Evolutionary conservation across 2,113 vertebrate species (phyloP).

Genomic region (Siniperca chuatsi): DNA sequence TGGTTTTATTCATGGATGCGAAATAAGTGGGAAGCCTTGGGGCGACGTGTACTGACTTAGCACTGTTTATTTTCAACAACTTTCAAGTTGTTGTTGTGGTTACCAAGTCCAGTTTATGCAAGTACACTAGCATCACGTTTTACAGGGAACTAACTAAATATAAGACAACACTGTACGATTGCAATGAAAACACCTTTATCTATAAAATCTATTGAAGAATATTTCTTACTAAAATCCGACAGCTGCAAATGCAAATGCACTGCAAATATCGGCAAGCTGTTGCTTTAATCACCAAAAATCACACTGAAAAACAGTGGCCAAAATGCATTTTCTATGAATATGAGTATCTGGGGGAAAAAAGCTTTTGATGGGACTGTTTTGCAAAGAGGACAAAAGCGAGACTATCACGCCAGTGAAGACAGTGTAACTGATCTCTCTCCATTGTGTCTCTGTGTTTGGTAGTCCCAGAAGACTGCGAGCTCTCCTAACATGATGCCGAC

Average conservation of each 20-base stretch:
- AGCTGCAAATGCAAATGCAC: background rate
- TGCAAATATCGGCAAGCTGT: background rate
- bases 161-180: background rate
- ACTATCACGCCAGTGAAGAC: background rate
- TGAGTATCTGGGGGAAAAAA: conserved; percentile 10
- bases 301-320: background rate
- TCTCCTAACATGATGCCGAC: conserved; percentile 71
- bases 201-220: background rate
- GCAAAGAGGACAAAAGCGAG: conserved; percentile 29
- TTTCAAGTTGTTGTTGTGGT: background rate
- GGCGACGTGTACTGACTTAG: background rate
- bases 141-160: background rate
- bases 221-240: background rate
- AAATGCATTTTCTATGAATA: background rate
- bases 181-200: background rate
- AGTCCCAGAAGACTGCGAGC: conserved; percentile 32
- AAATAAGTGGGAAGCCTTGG: background rate
- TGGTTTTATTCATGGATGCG: background rate
- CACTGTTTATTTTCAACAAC: background rate
- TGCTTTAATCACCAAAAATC: background rate
- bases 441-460: conserved; percentile 37
- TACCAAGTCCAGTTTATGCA: background rate
- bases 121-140: background rate
- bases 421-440: conserved; percentile 41
- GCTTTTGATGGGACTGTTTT: background rate